Evolutionary conservation across 1,140 invertebrate species (phyloP).

Genomic region (Ceratosolen solmsi): DNA sequence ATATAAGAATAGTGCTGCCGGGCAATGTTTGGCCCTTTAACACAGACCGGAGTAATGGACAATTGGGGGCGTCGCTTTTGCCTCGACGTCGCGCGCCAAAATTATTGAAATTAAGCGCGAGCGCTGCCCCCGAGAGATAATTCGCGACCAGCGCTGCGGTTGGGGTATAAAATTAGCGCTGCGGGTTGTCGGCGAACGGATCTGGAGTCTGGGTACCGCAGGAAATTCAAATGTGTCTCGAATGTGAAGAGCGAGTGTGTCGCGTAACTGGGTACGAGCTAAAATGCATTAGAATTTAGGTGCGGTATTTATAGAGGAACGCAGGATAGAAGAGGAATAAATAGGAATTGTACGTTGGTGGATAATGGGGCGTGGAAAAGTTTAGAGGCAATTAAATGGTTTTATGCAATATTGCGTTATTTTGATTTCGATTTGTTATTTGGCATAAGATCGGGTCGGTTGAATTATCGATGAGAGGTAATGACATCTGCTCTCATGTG

Average conservation of each 20-base stretch:
- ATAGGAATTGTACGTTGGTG: neutral
- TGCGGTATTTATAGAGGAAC: neutral
- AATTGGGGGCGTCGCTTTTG: neutral
- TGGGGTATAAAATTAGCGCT: neutral
- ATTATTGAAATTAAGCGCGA: conserved; percentile 14
- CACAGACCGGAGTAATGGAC: neutral
- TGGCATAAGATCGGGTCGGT: neutral
- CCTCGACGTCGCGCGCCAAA: neutral
- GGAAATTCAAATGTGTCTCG: conserved; percentile 5
- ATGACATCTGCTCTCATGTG: too few species aligned
- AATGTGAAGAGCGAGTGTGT: neutral
- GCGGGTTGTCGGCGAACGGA: neutral
- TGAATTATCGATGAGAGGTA: too few species aligned
- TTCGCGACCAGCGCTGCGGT: neutral
- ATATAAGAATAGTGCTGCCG: conserved; percentile 24
- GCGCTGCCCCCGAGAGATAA: neutral
- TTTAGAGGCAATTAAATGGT: neutral
- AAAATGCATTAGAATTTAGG: conserved; percentile 28
- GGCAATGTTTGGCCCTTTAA: neutral
- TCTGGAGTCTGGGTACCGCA: neutral
- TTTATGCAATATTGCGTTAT: neutral
- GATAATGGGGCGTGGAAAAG: neutral
- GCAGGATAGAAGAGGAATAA: neutral
- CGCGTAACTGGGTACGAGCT: neutral
- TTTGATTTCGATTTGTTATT: neutral